Percentiles rank a stretch among this genome's conserved stretches.
Conservation (phyloP, 2,888 invertebrate genomes). For the Lagria hirta region DNA sequence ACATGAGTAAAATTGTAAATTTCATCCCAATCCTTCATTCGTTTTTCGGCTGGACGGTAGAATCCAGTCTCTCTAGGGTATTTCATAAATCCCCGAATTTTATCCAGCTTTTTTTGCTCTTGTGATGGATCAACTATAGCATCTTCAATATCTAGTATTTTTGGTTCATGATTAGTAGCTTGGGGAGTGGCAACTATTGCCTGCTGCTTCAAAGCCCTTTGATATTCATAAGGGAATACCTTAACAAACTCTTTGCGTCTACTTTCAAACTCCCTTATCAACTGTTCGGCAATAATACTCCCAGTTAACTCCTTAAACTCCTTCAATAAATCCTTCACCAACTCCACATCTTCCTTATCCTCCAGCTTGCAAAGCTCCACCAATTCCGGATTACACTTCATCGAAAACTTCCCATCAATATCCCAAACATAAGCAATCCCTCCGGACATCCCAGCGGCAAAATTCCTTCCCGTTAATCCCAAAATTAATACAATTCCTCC, state of each 20-base stretch:
- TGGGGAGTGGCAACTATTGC: conserved; percentile 49
- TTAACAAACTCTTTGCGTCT: conserved; percentile 83
- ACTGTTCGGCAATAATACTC: conserved; percentile 71
- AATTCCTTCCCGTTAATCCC: conserved; percentile 92
- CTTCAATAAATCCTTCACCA: conserved; percentile 73
- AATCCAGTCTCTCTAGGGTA: conserved; percentile 86
- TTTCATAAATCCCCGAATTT: conserved; percentile 88
- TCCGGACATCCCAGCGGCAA: conserved; percentile 99
- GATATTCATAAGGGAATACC: conserved; percentile 96
- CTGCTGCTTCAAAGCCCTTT: conserved; percentile 76
- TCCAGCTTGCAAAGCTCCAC: conserved; percentile 89
- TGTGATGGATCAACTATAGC: conserved; percentile 74
- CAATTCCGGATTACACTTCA: conserved; percentile 92
- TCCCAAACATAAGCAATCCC: conserved; percentile 92
- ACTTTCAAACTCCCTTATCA: conserved; percentile 78
- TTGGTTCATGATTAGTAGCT: conserved; percentile 47
- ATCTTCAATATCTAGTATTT: conserved; percentile 81
- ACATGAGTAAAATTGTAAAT: conserved; percentile 88
- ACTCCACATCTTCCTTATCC: conserved; percentile 71
- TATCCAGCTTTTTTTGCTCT: conserved; percentile 81
- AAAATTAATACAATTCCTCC: conserved; percentile 89
- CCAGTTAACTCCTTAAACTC: conserved; percentile 90
- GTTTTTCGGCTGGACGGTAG: conserved; percentile 83
- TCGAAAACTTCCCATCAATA: conserved; percentile 78
- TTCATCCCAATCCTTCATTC: conserved; percentile 95